A percentile compares a stretch with the other conserved stretches of the same genome.
Conservation (phyloP, 2,113 vertebrate species). For the Cercopithecus mona region DNA sequence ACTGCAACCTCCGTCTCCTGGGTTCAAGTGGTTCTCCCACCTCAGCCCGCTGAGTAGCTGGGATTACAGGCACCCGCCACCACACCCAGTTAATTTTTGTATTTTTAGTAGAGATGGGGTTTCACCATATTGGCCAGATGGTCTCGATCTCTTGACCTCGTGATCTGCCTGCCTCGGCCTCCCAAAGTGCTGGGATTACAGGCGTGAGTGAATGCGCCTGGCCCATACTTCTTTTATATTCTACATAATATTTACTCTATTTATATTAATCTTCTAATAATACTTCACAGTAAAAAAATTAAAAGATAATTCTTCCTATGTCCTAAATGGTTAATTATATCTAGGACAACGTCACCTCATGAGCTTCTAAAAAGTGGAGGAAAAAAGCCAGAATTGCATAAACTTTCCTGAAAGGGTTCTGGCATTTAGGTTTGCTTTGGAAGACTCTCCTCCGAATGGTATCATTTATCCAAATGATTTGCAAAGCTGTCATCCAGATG, state of each 20-base stretch:
- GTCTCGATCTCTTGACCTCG: not conserved
- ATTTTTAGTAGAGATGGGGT: not conserved
- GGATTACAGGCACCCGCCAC: not conserved
- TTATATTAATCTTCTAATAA: constrained; percentile 32
- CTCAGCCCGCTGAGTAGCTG: not conserved
- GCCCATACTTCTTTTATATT: not conserved
- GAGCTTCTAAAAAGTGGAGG: constrained; percentile 36
- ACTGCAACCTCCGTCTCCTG: not conserved
- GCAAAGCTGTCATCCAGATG: constrained; percentile 66
- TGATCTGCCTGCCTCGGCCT: not conserved
- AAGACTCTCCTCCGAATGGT: constrained; percentile 23
- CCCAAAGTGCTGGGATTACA: not conserved
- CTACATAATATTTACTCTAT: not conserved
- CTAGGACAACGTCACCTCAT: not conserved
- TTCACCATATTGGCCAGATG: not conserved
- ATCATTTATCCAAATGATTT: constrained; percentile 51
- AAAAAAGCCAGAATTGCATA: constrained; percentile 4
- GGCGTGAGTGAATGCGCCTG: accelerated
- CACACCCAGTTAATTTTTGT: not conserved
- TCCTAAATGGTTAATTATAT: not conserved
- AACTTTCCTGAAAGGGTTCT: constrained; percentile 47
- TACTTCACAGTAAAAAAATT: not conserved
- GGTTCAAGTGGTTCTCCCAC: not conserved
- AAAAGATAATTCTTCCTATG: not conserved
- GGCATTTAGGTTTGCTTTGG: constrained; percentile 25